These are phyloP conservation scores for Drosophila falleni DNA, from an alignment of 2,888 invertebrate genomes.

Conservation along the genomic window DNA sequence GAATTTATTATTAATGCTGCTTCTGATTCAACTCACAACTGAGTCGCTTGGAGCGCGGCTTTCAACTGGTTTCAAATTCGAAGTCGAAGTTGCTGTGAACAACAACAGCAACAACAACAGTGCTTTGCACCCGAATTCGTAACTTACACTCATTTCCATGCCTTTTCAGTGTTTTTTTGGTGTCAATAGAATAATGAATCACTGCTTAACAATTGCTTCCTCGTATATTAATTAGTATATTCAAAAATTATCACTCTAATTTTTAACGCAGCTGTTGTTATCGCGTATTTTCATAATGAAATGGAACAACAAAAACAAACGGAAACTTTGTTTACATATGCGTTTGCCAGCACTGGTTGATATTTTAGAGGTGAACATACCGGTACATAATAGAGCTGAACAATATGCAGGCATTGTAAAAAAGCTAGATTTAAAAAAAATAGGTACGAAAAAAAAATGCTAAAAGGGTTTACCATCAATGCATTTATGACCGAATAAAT, in stretches of 20 bases:
- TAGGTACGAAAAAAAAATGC: no score
- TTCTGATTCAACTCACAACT: slow-evolving; percentile 29
- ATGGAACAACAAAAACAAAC: slow-evolving; percentile 34
- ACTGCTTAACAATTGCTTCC: slow-evolving; percentile 46
- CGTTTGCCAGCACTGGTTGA: slow-evolving; percentile 35
- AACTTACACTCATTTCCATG: slow-evolving; percentile 84
- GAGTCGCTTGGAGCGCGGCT: slow-evolving; percentile 54
- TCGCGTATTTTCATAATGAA: slow-evolving; percentile 60
- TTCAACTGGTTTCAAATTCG: slow-evolving; percentile 69
- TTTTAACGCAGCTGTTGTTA: slow-evolving; percentile 18
- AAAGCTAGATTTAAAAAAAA: no score
- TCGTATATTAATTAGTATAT: slow-evolving; percentile 67
- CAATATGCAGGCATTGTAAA: background rate
- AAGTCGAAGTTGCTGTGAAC: slow-evolving; percentile 14
- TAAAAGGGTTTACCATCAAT: no score
- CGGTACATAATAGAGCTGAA: slow-evolving; percentile 5
- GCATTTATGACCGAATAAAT: no score
- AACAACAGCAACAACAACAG: background rate
- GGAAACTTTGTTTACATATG: background rate
- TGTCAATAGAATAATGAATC: slow-evolving; percentile 58
- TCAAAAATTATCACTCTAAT: slow-evolving; percentile 62
- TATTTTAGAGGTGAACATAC: slow-evolving; percentile 19
- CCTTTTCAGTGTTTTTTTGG: slow-evolving; percentile 40
- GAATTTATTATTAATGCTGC: slow-evolving; percentile 37
- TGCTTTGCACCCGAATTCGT: slow-evolving; percentile 18